These are phyloP conservation scores for Thecocarcelia acutangulata DNA, from an alignment of 2,888 invertebrate species.

Conservation along the genomic window DNA sequence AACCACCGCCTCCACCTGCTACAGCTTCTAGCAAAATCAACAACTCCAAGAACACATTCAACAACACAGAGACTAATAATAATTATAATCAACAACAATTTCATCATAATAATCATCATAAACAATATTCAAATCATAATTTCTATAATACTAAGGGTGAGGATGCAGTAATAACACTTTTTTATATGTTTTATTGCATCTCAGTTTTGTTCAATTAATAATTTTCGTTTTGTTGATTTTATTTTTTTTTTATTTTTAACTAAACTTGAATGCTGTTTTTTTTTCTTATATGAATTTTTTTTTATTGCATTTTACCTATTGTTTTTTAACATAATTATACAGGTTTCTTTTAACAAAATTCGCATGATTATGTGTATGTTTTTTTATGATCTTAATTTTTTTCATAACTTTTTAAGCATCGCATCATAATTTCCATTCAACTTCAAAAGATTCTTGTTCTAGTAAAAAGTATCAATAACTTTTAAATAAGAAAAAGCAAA, in stretches of 20 bases:
- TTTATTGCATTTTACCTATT: constrained; percentile 35
- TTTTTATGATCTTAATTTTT: constrained; percentile 16
- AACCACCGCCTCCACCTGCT: constrained; percentile 63
- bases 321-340: constrained; percentile 9
- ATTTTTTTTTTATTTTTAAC: constrained; percentile 30
- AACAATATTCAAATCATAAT: constrained; percentile 76
- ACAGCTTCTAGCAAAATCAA: constrained; percentile 59
- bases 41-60: constrained; percentile 69
- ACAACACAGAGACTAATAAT: constrained; percentile 67
- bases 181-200: constrained; percentile 66
- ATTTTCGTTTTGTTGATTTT: constrained; percentile 35
- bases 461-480: constrained; percentile 38
- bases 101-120: constrained; percentile 75
- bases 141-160: constrained; percentile 80
- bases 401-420: constrained; percentile 10
- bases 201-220: constrained; percentile 55
- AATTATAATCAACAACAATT: constrained; percentile 57
- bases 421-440: constrained; percentile 10
- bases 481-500: too few species aligned
- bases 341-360: constrained; percentile 31
- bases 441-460: constrained; percentile 2
- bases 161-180: constrained; percentile 74
- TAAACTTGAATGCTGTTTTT: constrained; percentile 45
- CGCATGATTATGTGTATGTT: constrained; percentile 40
- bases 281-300: constrained; percentile 8